Evolutionary conservation across 2,113 vertebrate species (phyloP).

Genomic region (Eira barbara): DNA sequence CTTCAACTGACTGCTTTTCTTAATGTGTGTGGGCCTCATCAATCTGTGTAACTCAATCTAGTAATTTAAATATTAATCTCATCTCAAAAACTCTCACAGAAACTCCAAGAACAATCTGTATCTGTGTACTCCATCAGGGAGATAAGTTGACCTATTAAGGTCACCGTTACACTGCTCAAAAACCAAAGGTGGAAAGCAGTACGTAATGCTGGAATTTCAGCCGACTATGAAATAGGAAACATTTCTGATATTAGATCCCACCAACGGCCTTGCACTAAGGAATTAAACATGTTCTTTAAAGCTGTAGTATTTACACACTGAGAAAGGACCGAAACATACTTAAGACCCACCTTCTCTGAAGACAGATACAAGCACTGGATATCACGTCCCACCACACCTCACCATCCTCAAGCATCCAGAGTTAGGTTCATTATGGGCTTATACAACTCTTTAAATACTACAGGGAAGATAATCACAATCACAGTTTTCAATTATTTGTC

Average conservation of each 20-base stretch:
- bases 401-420: background rate
- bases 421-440: background rate
- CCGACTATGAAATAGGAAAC: background rate
- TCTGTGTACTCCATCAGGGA: background rate
- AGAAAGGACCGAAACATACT: background rate
- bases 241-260: background rate
- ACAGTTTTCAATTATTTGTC: background rate
- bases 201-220: background rate
- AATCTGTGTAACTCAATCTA: background rate
- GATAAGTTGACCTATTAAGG: background rate
- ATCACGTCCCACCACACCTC: background rate
- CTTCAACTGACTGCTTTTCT: background rate
- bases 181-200: background rate
- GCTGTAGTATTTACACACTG: background rate
- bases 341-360: background rate
- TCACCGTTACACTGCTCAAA: background rate
- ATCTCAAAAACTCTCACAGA: background rate
- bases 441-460: background rate
- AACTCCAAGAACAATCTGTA: background rate
- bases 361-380: background rate
- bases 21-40: background rate
- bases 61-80: background rate
- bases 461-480: background rate
- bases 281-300: background rate
- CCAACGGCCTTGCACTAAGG: background rate